These are phyloP conservation scores for Malthinus flaveolus DNA, from an alignment of 2,888 invertebrate species.

Conservation along the genomic window DNA sequence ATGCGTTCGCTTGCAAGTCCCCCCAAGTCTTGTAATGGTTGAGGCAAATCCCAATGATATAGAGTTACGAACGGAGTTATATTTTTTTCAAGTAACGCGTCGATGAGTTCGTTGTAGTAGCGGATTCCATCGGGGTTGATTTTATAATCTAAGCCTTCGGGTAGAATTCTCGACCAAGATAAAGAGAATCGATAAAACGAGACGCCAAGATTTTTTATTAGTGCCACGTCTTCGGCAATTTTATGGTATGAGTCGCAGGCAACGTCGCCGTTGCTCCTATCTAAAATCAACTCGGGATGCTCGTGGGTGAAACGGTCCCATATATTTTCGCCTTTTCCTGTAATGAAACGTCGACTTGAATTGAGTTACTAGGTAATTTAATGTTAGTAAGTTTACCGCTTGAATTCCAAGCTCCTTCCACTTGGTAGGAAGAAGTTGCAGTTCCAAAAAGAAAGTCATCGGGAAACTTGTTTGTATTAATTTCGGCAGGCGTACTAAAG, in stretches of 20 bases:
- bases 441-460: neutral
- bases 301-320: constrained; percentile 62
- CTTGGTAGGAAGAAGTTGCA: neutral
- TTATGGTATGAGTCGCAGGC: constrained; percentile 72
- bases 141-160: constrained; percentile 66
- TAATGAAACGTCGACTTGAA: neutral
- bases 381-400: neutral
- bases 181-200: constrained; percentile 73
- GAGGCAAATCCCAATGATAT: constrained; percentile 62
- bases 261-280: constrained; percentile 64
- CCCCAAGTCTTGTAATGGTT: constrained; percentile 51
- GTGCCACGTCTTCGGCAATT: constrained; percentile 66
- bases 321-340: constrained; percentile 67
- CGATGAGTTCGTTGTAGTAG: constrained; percentile 77
- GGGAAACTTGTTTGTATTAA: neutral
- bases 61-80: constrained; percentile 56
- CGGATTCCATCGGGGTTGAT: constrained; percentile 71
- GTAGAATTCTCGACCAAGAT: constrained; percentile 76
- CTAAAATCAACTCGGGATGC: constrained; percentile 58
- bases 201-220: constrained; percentile 65
- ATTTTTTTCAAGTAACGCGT: constrained; percentile 64
- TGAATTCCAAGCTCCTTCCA: neutral
- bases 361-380: neutral
- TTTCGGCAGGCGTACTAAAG: neutral
- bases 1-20: constrained; percentile 59